A percentile compares a stretch with the other conserved stretches of the same genome.
Evolutionary conservation across 2,797 vertebrate genomes (phyloP).

Genomic region (Tinamus major): DNA sequence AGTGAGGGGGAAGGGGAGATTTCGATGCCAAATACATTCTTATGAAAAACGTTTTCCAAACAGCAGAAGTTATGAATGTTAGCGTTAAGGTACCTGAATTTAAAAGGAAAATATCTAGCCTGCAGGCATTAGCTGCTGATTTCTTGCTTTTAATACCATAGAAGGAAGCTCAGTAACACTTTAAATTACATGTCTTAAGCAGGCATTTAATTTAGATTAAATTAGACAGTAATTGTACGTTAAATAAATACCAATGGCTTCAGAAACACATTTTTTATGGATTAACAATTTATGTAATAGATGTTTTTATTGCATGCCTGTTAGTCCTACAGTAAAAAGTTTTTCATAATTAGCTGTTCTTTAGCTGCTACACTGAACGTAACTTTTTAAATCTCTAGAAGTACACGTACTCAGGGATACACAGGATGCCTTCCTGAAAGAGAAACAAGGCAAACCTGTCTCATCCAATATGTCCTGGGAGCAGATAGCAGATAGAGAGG

Average conservation of each 20-base stretch:
- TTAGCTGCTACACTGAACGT: conserved; percentile 67
- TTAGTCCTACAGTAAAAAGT: conserved; percentile 64
- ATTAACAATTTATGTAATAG: conserved; percentile 76
- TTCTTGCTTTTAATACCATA: conserved; percentile 72
- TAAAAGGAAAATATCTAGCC: conserved; percentile 71
- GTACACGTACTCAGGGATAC: background rate
- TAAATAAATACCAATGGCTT: conserved; percentile 77
- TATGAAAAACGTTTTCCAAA: conserved; percentile 66
- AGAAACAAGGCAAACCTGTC: background rate
- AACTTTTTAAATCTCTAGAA: conserved; percentile 45
- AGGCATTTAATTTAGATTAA: conserved; percentile 81
- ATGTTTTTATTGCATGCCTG: conserved; percentile 72
- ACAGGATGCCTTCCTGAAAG: background rate
- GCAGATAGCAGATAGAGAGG: background rate
- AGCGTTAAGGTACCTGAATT: conserved; percentile 73
- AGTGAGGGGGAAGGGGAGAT: conserved; percentile 46
- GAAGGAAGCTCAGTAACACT: conserved; percentile 69
- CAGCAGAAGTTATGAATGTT: conserved; percentile 65
- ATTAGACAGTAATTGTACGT: conserved; percentile 80
- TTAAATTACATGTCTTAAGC: conserved; percentile 70
- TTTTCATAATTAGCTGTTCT: conserved; percentile 75
- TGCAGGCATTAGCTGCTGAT: conserved; percentile 67
- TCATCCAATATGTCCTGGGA: background rate
- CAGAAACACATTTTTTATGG: conserved; percentile 73
- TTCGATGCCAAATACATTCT: conserved; percentile 63